Conservation (phyloP, 2,797 vertebrate species). For the Diplodus puntazzo region DNA sequence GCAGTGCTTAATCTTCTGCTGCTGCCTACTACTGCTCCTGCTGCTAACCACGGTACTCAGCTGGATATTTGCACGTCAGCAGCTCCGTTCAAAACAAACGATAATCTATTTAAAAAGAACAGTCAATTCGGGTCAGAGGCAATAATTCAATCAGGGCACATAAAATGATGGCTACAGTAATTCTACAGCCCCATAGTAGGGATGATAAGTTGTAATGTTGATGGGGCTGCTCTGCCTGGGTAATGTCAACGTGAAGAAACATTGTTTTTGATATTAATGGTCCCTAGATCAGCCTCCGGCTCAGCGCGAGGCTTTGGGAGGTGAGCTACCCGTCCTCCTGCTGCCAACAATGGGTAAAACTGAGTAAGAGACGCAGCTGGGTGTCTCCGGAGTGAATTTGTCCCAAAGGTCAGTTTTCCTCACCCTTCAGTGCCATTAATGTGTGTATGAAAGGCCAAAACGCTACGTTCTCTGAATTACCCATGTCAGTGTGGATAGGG, state of each 20-base stretch:
- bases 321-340: too few relatives aligned
- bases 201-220: not conserved
- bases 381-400: too few relatives aligned
- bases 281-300: too few relatives aligned
- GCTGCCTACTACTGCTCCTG: not conserved
- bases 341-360: too few relatives aligned
- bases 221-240: not conserved
- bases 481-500: too few relatives aligned
- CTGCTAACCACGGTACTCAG: not conserved
- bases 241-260: not conserved
- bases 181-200: not conserved
- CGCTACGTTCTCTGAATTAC: too few relatives aligned
- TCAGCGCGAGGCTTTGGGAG: too few relatives aligned
- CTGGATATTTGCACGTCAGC: not conserved
- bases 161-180: not conserved
- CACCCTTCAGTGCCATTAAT: too few relatives aligned
- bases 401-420: too few relatives aligned
- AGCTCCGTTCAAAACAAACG: not conserved
- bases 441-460: too few relatives aligned
- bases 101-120: not conserved
- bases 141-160: not conserved
- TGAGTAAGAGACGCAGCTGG: too few relatives aligned
- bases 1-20: slow-evolving; percentile 19
- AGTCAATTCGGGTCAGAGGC: not conserved
- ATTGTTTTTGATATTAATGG: too few relatives aligned